phyloP scores from a whole-genome alignment of 2,888 invertebrate species.

The Rhogogaster chlorosoma region DNA sequence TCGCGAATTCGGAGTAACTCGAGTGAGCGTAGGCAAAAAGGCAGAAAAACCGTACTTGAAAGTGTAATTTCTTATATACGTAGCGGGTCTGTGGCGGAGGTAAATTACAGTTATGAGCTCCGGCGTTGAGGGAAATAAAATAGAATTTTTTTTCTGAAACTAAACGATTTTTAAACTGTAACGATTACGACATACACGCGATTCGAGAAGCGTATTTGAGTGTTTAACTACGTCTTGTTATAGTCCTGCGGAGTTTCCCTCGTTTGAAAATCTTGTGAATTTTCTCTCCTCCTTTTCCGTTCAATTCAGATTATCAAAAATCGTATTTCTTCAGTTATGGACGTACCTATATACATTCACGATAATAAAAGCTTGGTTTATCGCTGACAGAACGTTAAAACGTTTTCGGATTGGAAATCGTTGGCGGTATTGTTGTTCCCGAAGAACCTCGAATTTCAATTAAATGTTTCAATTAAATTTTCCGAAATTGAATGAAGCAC shows the following conservation, averaged over 20 bases:
- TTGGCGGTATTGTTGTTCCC: neutral
- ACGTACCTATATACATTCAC: too few species aligned
- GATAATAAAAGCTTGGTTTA: neutral
- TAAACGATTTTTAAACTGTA: neutral
- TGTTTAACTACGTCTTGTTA: neutral
- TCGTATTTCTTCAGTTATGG: too few species aligned
- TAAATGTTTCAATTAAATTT: slow-evolving; percentile 25
- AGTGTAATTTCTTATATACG: slow-evolving; percentile 25
- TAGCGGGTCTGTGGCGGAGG: neutral
- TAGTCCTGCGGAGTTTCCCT: neutral
- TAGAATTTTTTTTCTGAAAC: too few species aligned
- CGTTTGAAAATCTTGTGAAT: too few species aligned
- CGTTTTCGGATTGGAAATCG: neutral
- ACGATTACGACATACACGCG: neutral
- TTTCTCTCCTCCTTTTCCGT: too few species aligned
- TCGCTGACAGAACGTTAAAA: neutral
- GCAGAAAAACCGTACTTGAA: neutral
- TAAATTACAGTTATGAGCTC: neutral
- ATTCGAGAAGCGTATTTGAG: neutral
- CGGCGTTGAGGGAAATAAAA: neutral
- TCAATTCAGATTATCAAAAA: too few species aligned
- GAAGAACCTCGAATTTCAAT: slow-evolving; percentile 10
- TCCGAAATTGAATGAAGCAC: neutral
- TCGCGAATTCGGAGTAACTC: neutral
- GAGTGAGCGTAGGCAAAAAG: neutral